phyloP scores from a whole-genome alignment of 2,888 invertebrate genomes.

The Flexamia atlantica region DNA sequence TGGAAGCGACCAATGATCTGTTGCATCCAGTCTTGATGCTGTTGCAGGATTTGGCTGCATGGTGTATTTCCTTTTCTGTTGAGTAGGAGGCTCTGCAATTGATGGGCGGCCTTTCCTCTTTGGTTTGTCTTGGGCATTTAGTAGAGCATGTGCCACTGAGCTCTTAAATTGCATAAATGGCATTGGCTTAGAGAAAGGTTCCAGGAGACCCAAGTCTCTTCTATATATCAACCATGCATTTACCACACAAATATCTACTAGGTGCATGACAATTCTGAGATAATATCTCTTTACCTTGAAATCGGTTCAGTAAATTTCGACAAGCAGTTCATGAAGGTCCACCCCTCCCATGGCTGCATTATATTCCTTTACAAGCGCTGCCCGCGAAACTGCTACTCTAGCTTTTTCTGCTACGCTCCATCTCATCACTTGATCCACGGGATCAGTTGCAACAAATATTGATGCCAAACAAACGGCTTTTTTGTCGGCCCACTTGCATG shows the following conservation, averaged over 20 bases:
- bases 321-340: slow-evolving; percentile 71
- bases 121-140: not conserved
- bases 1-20: slow-evolving; percentile 52
- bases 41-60: not conserved
- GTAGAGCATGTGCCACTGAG: not conserved
- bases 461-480: slow-evolving; percentile 46
- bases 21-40: slow-evolving; percentile 10
- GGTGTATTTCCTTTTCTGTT: not conserved
- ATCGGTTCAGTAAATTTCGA: slow-evolving; percentile 70
- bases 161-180: slow-evolving; percentile 22
- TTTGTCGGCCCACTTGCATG: slow-evolving; percentile 54
- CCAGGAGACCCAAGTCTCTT: not conserved
- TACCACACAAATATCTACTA: slow-evolving; percentile 67
- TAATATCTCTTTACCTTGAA: slow-evolving; percentile 68
- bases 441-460: slow-evolving; percentile 37
- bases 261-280: slow-evolving; percentile 68
- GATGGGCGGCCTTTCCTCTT: slow-evolving; percentile 14
- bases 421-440: slow-evolving; percentile 26
- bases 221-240: slow-evolving; percentile 64
- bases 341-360: slow-evolving; percentile 66
- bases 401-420: slow-evolving; percentile 3
- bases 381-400: not conserved
- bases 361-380: slow-evolving; percentile 41
- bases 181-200: not conserved
- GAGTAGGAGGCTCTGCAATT: slow-evolving; percentile 1